Evolutionary conservation across 2,797 vertebrate genomes (phyloP).

Genomic region (Schizopygopsis malacanthus): DNA sequence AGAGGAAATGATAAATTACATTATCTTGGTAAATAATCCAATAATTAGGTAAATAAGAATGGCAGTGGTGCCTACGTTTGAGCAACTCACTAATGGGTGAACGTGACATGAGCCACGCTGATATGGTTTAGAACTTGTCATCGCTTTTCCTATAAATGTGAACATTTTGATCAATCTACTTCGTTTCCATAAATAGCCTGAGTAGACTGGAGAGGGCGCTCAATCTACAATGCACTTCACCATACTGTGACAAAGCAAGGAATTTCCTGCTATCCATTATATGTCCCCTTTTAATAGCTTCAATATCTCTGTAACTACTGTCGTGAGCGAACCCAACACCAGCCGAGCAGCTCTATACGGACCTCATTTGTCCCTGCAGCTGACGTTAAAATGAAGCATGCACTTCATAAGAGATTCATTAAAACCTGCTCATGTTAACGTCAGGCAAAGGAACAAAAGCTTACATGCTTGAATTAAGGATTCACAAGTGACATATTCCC

Average conservation of each 20-base stretch:
- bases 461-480: slow-evolving; percentile 44
- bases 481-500: slow-evolving; percentile 35
- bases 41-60: neutral
- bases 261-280: neutral
- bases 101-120: neutral
- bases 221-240: neutral
- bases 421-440: slow-evolving; percentile 29
- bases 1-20: neutral
- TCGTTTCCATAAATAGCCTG: neutral
- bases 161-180: neutral
- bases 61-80: neutral
- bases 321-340: neutral
- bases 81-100: neutral
- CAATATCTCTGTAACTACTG: slow-evolving; percentile 13
- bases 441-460: slow-evolving; percentile 42
- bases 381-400: slow-evolving; percentile 21
- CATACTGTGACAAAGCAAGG: neutral
- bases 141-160: neutral
- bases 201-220: slow-evolving; percentile 6
- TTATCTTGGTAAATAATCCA: neutral
- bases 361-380: slow-evolving; percentile 11
- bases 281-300: slow-evolving; percentile 23
- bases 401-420: slow-evolving; percentile 27
- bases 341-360: neutral
- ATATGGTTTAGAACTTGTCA: neutral